Base-by-base conservation (phyloP, 2,113 vertebrate genomes). In the Zosterops hypoxanthus region DNA sequence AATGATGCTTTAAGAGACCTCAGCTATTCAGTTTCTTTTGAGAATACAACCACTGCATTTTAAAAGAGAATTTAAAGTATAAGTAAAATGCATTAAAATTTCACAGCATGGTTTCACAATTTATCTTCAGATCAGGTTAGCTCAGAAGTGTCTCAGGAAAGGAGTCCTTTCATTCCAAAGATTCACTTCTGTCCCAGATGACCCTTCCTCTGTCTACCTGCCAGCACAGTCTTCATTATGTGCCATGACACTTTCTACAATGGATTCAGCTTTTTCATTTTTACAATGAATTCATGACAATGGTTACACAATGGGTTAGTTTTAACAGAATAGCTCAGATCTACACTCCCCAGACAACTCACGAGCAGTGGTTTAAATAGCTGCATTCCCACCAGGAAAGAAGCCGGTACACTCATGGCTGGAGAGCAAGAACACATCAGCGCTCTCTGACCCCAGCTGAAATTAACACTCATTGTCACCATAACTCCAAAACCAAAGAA, bases 371-470 rank as follows among this genome's bases (percentile, higher is more conserved):
- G 57, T 47, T 73, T 18, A 57, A 82, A 63, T 1, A 68, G 39
- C 17, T 72, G 57, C 2, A 1, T 28, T 91, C 26, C 10, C 21
- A 56, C 8, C 26, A 44, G 68, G 24, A 60, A 68, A 79, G 41
- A 56, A 77, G 39, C 22, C 2, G 9, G 28, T 50, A 57, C 22
- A 16, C 8, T 56, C 3, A 0, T 0, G 4, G 26, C 42, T 34
- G 60, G 52, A 55, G 42, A 47, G 65, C 52, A 59, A 47, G 56
- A 78, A 46, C 28, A 44, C 39, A 72, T 13, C 3, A 53, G 20
- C 2, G 7, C 8, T n/a, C 5, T 12, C 52, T 53, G 24, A 66
- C 1, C 17, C 60, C 52, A 66, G 18, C 6, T 42, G 42, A 77
- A 91, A 56, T 26, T 12, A 83, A 60, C 39, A 65, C 24, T 42